These are phyloP conservation scores for Dasyurus viverrinus DNA, from an alignment of 2,113 vertebrate species.

Conservation along the genomic window DNA sequence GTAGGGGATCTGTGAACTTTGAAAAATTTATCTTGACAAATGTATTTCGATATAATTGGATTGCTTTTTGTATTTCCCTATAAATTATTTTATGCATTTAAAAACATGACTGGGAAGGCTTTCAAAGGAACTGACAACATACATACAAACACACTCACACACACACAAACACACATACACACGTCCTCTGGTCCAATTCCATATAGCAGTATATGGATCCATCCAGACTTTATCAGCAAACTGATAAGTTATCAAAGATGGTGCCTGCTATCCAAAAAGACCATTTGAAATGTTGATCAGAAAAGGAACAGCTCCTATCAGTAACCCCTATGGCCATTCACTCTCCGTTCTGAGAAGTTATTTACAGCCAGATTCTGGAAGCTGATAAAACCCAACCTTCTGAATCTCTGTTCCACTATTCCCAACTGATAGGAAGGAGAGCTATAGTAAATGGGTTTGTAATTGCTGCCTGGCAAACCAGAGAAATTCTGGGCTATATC, in stretches of 20 bases:
- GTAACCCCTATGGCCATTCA: background rate
- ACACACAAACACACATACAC: too few relatives aligned
- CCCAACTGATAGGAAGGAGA: background rate
- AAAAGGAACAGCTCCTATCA: background rate
- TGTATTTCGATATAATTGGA: background rate
- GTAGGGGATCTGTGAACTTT: background rate
- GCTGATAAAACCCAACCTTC: background rate
- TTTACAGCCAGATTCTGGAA: background rate
- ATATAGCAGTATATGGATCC: background rate
- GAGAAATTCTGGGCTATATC: background rate
- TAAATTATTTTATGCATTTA: background rate
- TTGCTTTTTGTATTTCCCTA: background rate
- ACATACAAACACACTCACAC: background rate
- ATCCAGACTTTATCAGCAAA: background rate
- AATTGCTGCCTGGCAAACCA: background rate
- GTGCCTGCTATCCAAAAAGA: background rate
- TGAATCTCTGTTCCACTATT: background rate
- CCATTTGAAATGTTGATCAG: background rate
- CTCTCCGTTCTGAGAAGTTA: background rate
- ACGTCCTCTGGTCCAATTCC: background rate
- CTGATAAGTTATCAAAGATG: background rate
- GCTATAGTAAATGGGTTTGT: background rate
- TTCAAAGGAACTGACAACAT: background rate
- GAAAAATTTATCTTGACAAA: background rate
- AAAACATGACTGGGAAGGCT: background rate